Evolutionary conservation across 2,888 invertebrate species (phyloP).

Genomic region (Mactromeris polynyma): DNA sequence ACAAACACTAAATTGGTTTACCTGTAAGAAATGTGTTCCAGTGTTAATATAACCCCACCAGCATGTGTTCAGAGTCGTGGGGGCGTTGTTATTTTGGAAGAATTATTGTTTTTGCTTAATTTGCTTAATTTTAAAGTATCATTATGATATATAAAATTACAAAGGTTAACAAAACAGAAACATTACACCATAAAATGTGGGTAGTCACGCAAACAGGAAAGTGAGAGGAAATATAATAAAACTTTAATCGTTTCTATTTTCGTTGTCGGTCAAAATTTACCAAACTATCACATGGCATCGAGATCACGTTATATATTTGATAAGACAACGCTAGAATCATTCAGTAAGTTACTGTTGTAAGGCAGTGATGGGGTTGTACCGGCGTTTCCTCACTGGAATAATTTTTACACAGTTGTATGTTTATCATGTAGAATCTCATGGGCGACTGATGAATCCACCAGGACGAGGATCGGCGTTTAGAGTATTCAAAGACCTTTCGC

Average conservation of each 20-base stretch:
- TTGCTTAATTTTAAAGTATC: neutral
- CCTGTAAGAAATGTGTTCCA: too few species aligned
- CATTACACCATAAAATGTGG: neutral
- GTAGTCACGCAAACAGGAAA: neutral
- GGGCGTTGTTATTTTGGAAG: neutral
- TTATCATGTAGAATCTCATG: neutral
- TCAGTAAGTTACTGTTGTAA: neutral
- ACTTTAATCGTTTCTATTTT: neutral
- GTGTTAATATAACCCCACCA: too few species aligned
- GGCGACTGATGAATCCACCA: neutral
- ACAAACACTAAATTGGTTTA: too few species aligned
- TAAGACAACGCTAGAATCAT: neutral
- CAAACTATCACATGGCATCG: neutral
- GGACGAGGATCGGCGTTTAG: neutral
- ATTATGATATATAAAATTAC: neutral
- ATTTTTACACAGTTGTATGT: neutral
- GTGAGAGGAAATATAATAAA: neutral
- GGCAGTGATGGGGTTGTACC: neutral
- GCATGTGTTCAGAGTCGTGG: neutral
- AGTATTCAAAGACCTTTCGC: too few species aligned
- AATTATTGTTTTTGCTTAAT: neutral
- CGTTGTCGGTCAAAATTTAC: neutral
- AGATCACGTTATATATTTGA: neutral
- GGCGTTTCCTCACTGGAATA: neutral
- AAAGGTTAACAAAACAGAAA: neutral